Evolutionary conservation across 1,140 invertebrate genomes (phyloP).

Genomic region (Cydia amplana): DNA sequence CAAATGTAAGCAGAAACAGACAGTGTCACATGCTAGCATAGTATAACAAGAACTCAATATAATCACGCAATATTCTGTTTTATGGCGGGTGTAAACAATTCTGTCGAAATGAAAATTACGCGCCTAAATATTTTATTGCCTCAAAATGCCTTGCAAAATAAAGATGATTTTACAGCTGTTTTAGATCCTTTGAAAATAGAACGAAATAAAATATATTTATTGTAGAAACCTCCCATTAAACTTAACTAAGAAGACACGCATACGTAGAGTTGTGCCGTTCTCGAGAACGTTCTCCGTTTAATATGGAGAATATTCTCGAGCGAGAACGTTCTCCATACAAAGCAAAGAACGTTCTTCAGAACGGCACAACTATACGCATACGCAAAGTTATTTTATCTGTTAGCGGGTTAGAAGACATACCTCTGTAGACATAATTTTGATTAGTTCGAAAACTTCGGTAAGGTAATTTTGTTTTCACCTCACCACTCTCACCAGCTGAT

Average conservation of each 20-base stretch:
- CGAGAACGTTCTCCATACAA: too few relatives aligned
- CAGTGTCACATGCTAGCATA: background rate
- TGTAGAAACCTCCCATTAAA: background rate
- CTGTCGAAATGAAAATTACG: conserved; percentile 29
- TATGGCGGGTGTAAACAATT: conserved; percentile 17
- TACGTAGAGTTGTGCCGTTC: too few relatives aligned
- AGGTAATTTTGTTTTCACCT: too few relatives aligned
- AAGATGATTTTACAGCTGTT: conserved; percentile 31
- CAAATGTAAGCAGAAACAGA: background rate
- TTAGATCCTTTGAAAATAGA: conserved; percentile 7
- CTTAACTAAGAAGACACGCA: background rate
- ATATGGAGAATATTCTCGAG: too few relatives aligned
- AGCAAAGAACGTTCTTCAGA: too few relatives aligned
- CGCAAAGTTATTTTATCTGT: too few relatives aligned
- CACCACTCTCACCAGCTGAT: too few relatives aligned
- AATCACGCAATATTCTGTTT: conserved; percentile 29
- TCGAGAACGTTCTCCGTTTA: too few relatives aligned
- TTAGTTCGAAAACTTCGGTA: too few relatives aligned
- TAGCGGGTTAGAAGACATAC: too few relatives aligned
- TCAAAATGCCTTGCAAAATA: background rate
- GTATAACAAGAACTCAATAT: conserved; percentile 7
- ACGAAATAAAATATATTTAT: background rate
- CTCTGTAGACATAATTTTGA: too few relatives aligned
- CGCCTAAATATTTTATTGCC: conserved; percentile 29
- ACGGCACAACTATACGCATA: too few relatives aligned